phyloP scores from a whole-genome alignment of 2,888 invertebrate genomes.

The Ophion costatus region DNA sequence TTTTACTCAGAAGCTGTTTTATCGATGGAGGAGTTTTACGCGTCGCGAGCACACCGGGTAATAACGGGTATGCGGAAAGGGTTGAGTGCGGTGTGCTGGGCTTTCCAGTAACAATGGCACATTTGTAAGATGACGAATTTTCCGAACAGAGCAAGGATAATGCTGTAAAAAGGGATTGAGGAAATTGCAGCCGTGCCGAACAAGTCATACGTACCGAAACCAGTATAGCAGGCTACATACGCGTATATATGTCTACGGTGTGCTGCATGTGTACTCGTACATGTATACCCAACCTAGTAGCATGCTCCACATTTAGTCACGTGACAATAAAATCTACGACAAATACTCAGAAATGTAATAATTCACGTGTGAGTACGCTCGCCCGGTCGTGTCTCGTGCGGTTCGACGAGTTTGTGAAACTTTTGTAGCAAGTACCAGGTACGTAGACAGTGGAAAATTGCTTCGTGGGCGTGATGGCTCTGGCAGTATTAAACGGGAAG shows the following conservation, averaged over 20 bases:
- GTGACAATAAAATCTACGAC: conserved; percentile 39
- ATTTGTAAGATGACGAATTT: conserved; percentile 16
- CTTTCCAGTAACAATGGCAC: conserved; percentile 3
- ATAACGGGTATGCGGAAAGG: conserved; percentile 10
- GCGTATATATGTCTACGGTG: not conserved
- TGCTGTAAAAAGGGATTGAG: conserved; percentile 26
- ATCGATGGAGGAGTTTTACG: not conserved
- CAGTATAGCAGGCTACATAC: not conserved
- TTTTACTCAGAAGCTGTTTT: conserved; percentile 1
- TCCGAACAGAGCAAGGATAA: not conserved
- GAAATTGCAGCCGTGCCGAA: conserved; percentile 35
- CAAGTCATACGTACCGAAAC: not conserved
- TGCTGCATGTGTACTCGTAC: not conserved
- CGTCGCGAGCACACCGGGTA: not conserved
- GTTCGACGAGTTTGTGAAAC: conserved; percentile 20
- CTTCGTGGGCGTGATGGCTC: not conserved
- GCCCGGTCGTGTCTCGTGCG: conserved; percentile 21
- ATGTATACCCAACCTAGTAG: not conserved
- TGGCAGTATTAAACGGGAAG: conserved; percentile 14
- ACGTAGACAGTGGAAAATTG: conserved; percentile 3
- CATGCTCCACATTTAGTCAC: conserved; percentile 36
- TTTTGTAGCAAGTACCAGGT: conserved; percentile 14
- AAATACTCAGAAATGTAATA: conserved; percentile 26
- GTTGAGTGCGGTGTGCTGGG: conserved; percentile 2
- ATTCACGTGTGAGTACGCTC: conserved; percentile 11